Conservation (phyloP, 2,797 vertebrate genomes). For the Propithecus deckenii region DNA sequence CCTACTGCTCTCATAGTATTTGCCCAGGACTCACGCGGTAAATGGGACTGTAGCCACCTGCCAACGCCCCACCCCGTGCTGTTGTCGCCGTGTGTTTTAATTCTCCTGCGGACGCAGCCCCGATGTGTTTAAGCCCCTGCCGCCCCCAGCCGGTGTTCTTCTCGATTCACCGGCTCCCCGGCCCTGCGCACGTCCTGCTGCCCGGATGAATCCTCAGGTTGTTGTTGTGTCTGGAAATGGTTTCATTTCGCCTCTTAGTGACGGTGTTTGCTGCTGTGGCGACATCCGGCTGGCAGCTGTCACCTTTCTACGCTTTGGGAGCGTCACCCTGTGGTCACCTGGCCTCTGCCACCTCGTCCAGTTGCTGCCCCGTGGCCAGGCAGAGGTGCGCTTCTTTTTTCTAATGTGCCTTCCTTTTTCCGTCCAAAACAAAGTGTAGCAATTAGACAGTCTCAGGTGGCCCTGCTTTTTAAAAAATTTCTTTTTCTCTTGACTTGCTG, state of each 20-base stretch:
- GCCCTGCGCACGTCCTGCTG: not conserved
- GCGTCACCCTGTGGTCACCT: not conserved
- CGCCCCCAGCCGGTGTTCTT: too few species aligned
- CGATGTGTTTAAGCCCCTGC: too few species aligned
- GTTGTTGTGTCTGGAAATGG: not conserved
- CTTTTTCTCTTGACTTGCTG: accelerated
- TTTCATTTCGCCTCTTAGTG: not conserved
- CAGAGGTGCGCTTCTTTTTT: too few species aligned
- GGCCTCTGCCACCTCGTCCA: not conserved
- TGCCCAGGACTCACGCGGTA: not conserved
- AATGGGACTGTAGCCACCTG: not conserved
- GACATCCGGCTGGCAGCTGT: not conserved
- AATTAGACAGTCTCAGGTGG: accelerated
- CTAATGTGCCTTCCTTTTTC: accelerated
- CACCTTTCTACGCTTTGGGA: too few species aligned
- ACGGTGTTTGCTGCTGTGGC: accelerated
- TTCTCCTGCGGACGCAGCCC: too few species aligned
- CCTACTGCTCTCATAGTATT: too few species aligned
- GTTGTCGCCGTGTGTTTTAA: not conserved
- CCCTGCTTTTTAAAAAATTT: not conserved
- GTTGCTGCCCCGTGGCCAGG: not conserved
- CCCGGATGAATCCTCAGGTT: accelerated
- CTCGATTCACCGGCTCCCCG: accelerated
- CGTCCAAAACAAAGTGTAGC: not conserved
- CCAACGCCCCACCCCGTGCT: too few species aligned